A percentile compares a stretch with the other conserved stretches of the same genome.
Conservation (phyloP, 2,888 invertebrate species). For the Polylopha cassiicola region DNA sequence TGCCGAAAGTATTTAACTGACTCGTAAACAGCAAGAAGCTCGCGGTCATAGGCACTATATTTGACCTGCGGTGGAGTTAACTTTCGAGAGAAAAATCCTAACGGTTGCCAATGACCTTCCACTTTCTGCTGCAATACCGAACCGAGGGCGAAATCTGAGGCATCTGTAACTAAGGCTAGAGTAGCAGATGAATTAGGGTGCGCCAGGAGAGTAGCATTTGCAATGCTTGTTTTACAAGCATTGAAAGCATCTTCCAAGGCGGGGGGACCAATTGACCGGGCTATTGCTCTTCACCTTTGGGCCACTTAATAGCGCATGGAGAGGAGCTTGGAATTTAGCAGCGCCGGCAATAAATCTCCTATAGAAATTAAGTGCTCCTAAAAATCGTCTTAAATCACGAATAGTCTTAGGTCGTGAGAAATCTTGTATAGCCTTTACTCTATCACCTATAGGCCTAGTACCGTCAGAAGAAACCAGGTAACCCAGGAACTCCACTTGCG, state of each 20-base stretch:
- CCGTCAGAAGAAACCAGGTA: constrained; percentile 20
- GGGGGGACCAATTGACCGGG: constrained; percentile 24
- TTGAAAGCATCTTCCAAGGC: constrained; percentile 21
- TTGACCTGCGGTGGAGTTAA: constrained; percentile 32
- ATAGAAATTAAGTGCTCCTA: constrained; percentile 28
- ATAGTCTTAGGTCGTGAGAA: constrained; percentile 21
- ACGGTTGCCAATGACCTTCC: constrained; percentile 30
- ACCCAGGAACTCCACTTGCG: constrained; percentile 2
- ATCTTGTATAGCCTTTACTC: constrained; percentile 25
- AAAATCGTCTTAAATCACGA: constrained; percentile 16
- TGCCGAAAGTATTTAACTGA: too few species aligned
- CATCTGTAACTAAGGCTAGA: constrained; percentile 33
- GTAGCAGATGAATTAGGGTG: constrained; percentile 29
- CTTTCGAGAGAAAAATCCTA: constrained; percentile 37
- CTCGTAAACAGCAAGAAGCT: constrained; percentile 39
- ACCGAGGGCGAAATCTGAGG: constrained; percentile 38
- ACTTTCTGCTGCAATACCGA: constrained; percentile 36
- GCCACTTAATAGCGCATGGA: constrained; percentile 27
- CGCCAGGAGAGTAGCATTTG: constrained; percentile 27
- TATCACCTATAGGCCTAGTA: constrained; percentile 30
- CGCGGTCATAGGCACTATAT: constrained; percentile 38
- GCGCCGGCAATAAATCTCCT: constrained; percentile 35
- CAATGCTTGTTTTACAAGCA: constrained; percentile 26
- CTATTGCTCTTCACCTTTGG: constrained; percentile 24
- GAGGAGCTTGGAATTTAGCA: constrained; percentile 33